Conservation (phyloP, 2,113 vertebrate species). For the Chinchilla lanigera region DNA sequence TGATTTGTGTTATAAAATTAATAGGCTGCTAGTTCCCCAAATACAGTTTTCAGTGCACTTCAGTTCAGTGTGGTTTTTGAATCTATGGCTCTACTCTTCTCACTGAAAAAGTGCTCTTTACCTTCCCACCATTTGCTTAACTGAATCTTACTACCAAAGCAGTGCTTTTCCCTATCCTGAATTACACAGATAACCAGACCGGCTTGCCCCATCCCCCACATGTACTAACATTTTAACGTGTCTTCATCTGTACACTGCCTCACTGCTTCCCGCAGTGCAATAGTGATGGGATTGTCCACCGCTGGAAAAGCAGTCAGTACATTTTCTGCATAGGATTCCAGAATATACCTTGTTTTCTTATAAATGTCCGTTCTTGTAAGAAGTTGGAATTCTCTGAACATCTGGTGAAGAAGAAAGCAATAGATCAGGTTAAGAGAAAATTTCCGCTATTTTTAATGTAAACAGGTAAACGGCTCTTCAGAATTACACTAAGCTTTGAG, state of each 20-base stretch:
- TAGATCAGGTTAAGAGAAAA: neutral
- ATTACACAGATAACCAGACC: neutral
- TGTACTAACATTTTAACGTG: slow-evolving; percentile 82
- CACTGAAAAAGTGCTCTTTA: neutral
- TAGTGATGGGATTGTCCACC: slow-evolving; percentile 83
- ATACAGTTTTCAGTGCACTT: neutral
- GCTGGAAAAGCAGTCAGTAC: slow-evolving; percentile 80
- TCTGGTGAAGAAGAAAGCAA: slow-evolving; percentile 72
- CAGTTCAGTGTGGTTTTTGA: neutral
- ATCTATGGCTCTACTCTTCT: neutral
- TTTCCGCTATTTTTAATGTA: neutral
- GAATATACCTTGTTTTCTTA: slow-evolving; percentile 84
- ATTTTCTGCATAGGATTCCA: slow-evolving; percentile 86
- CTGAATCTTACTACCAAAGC: neutral
- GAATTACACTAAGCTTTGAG: neutral
- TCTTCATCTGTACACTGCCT: slow-evolving; percentile 81
- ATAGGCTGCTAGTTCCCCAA: neutral
- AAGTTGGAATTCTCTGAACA: slow-evolving; percentile 87
- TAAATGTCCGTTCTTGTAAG: slow-evolving; percentile 85
- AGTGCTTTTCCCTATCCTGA: neutral
- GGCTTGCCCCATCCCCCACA: neutral
- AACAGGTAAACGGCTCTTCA: neutral
- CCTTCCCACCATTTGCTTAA: neutral
- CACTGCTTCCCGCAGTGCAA: slow-evolving; percentile 82
- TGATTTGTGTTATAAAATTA: slow-evolving; percentile 12